These are phyloP conservation scores for Ophthalmotilapia sp. DNA, from an alignment of 2,113 vertebrate species.

Conservation along the genomic window DNA sequence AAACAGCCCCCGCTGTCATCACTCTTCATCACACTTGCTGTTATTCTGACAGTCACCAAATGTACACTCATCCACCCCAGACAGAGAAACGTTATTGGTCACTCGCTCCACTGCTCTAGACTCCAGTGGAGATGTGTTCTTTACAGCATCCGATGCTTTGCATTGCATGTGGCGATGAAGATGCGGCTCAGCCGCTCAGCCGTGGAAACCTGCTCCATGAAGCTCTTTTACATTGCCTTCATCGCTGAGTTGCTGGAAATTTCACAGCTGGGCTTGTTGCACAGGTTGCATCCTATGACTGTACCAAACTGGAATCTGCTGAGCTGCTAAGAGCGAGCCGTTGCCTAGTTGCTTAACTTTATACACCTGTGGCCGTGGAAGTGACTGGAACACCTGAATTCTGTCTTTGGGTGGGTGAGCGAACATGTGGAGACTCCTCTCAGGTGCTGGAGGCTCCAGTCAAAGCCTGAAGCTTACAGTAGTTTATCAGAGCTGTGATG, in stretches of 20 bases:
- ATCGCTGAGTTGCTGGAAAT: background rate
- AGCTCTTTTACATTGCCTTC: background rate
- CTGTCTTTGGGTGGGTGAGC: background rate
- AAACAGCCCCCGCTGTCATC: background rate
- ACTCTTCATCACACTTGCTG: background rate
- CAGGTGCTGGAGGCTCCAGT: background rate
- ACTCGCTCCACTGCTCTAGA: background rate
- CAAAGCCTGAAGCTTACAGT: background rate
- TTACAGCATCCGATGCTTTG: background rate
- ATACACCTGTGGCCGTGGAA: background rate
- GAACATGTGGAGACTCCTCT: background rate
- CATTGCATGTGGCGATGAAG: background rate
- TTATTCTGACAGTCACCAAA: background rate
- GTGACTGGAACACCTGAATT: background rate
- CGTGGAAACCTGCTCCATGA: background rate
- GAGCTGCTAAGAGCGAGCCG: background rate
- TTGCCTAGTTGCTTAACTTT: background rate
- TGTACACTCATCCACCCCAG: background rate
- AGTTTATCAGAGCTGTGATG: background rate
- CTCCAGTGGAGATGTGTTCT: background rate
- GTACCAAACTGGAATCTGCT: background rate
- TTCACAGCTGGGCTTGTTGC: background rate
- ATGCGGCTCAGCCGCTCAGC: background rate
- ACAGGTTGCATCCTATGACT: background rate
- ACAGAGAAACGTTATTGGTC: background rate